Conservation (phyloP, 2,113 vertebrate species). For the Sigmodon hispidus region DNA sequence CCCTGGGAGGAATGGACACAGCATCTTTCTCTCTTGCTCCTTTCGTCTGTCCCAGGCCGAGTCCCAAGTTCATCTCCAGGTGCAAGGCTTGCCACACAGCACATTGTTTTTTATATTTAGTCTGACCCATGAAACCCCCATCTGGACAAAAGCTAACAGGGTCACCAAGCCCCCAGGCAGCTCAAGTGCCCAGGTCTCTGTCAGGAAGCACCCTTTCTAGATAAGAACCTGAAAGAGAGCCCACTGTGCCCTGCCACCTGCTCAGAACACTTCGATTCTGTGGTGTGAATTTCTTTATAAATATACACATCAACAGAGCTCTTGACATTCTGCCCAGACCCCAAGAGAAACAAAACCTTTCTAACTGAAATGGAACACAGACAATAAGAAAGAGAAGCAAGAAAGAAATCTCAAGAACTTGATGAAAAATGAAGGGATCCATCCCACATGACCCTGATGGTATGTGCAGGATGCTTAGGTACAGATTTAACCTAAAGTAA, state of each 20-base stretch:
- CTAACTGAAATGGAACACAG: not conserved
- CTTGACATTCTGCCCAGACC: not conserved
- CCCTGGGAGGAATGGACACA: not conserved
- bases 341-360: not conserved
- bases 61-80: not conserved
- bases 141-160: not conserved
- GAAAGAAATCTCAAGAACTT: not conserved
- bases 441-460: not conserved
- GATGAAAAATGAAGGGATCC: not conserved
- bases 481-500: not conserved
- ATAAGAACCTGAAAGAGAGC: not conserved
- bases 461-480: not conserved
- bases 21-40: accelerated
- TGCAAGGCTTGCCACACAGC: not conserved
- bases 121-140: not conserved
- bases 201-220: accelerated
- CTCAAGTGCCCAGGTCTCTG: accelerated
- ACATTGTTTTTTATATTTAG: not conserved
- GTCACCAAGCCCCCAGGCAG: not conserved
- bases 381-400: not conserved
- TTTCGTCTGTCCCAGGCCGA: not conserved
- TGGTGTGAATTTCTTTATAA: not conserved
- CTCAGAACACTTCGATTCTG: not conserved
- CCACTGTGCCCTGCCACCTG: not conserved
- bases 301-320: not conserved